Conservation (phyloP, 2,113 vertebrate genomes). For the Aythya baeri region DNA sequence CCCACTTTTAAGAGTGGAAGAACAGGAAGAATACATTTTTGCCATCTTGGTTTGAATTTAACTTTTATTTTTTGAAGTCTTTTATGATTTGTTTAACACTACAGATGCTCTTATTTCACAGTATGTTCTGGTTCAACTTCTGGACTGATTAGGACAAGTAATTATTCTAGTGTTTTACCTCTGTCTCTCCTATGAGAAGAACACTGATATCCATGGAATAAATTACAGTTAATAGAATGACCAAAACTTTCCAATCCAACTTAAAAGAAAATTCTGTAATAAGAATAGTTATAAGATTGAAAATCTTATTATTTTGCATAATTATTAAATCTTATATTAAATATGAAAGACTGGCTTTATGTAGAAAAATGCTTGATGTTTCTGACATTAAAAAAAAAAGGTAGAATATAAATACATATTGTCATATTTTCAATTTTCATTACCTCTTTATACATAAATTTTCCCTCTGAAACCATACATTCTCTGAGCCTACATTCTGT, state of each 20-base stretch:
- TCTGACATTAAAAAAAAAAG: not conserved
- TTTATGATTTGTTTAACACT: not conserved
- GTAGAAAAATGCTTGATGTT: not conserved
- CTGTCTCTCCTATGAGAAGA: not conserved
- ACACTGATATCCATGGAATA: not conserved
- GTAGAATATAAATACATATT: not conserved
- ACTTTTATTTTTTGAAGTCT: not conserved
- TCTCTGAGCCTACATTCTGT: not conserved
- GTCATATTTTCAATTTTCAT: not conserved
- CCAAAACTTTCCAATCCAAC: not conserved
- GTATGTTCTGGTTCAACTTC: not conserved
- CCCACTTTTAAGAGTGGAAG: not conserved
- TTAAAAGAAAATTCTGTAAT: not conserved
- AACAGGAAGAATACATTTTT: not conserved
- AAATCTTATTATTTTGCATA: not conserved
- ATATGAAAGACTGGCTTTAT: not conserved
- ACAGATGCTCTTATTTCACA: not conserved
- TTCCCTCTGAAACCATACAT: not conserved
- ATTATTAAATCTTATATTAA: not conserved
- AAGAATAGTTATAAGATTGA: not conserved
- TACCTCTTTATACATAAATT: not conserved
- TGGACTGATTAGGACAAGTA: not conserved
- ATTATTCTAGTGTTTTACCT: not conserved
- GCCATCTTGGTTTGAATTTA: not conserved
- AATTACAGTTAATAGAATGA: not conserved